Base-by-base conservation (phyloP, 2,797 vertebrate genomes). In the Crenichthys baileyi region DNA sequence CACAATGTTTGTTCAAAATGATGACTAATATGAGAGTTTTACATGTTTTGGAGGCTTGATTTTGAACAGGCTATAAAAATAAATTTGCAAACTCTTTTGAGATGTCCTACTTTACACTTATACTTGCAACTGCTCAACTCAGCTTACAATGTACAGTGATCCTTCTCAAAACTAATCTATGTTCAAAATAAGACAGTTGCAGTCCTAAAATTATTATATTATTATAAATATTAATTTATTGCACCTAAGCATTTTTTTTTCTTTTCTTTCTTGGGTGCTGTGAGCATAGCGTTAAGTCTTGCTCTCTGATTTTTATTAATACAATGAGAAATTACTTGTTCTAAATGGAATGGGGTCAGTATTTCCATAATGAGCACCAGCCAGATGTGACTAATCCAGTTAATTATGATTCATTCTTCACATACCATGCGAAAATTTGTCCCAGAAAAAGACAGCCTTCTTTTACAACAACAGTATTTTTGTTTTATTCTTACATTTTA, bases 391-490 rank as follows among this genome's bases (percentile, higher is more conserved):
- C 5, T 11, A 26, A 73, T 63, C 53, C 51, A 36, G 16, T 74
- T 50, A 56, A 55, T 36, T 7, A 15, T 67, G 53, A 70, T 77
- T 60, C 46, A 77, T 58, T 55, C 31, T n/a, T 75, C 50, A 36
- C 26, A 36, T 61, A 31, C 29, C 26, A 26, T 29, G 11, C 18
- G 7, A 7, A 63, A 31, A 20, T 31, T 36, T 31, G 60, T 12
- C 13, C 13, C 13, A 60, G 26, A 61, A 61, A 18, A 31, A 55
- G 2, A 11, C 61, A 24, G 48, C 15, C 31, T 36, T 53, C 53
- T 39, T 51, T 51, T 65, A 9, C 46, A 26, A 24, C 26, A 31
- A 16, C 5, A 29, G 29, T 60, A 24, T 6, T 8, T 60, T 26
- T n/a, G 7, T 53, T 22, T 56, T 76, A 67, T 50, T 53, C 29